Conservation (phyloP, 1,140 invertebrate species). For the Meteorus sp. region DNA sequence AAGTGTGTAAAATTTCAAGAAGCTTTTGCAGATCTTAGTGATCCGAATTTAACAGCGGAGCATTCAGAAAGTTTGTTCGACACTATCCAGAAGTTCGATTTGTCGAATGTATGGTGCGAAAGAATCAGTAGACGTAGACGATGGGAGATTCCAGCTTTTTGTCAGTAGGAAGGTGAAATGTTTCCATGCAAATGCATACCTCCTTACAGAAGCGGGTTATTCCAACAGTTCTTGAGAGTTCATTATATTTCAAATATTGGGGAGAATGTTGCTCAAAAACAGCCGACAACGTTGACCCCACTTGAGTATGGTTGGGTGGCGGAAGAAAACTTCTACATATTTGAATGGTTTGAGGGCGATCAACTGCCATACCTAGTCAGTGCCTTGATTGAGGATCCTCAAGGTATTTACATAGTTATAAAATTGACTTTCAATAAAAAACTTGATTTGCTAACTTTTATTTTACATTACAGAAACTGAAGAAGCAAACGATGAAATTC, state of each 20-base stretch:
- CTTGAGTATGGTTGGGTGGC: slow-evolving; percentile 14
- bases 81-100: slow-evolving; percentile 24
- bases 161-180: background rate
- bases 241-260: slow-evolving; percentile 22
- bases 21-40: slow-evolving; percentile 22
- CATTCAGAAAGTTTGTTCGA: background rate
- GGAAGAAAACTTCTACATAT: slow-evolving; percentile 5
- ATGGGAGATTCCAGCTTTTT: too few relatives aligned
- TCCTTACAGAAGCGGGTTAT: slow-evolving; percentile 21
- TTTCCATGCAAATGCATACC: slow-evolving; percentile 28
- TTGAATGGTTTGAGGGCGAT: slow-evolving; percentile 22
- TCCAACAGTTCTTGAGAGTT: slow-evolving; percentile 23
- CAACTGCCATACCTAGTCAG: background rate
- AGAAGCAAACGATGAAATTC: too few relatives aligned
- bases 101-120: slow-evolving; percentile 22
- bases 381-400: too few relatives aligned
- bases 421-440: too few relatives aligned
- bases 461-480: too few relatives aligned
- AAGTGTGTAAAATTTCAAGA: slow-evolving; percentile 27
- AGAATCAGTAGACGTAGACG: too few relatives aligned
- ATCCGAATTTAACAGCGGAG: too few relatives aligned
- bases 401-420: too few relatives aligned
- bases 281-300: background rate
- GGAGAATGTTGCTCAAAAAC: slow-evolving; percentile 8
- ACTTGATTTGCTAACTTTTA: too few relatives aligned